Conservation (phyloP, 2,113 vertebrate genomes). For the Carassius auratus region DNA sequence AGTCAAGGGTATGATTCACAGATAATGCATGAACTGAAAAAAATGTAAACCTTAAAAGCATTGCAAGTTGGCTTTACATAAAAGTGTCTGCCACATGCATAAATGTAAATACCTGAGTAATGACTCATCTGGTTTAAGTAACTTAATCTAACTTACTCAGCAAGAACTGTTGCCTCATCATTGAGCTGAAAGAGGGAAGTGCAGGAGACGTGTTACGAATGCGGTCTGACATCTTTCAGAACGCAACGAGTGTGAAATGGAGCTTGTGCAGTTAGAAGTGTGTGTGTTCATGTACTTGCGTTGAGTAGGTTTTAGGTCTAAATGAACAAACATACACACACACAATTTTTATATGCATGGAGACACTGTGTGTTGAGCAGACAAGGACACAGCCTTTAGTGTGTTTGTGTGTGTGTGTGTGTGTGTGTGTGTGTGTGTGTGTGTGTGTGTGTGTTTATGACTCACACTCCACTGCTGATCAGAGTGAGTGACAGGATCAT, state of each 20-base stretch:
- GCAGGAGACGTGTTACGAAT: not conserved
- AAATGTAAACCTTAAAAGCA: not conserved
- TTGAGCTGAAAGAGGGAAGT: not conserved
- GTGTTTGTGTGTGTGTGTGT: not conserved
- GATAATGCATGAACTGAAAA: too few relatives aligned
- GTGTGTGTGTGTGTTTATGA: too few relatives aligned
- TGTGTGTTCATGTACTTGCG: not conserved
- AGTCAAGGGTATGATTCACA: too few relatives aligned
- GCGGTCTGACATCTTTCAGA: not conserved
- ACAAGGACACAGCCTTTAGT: too few relatives aligned
- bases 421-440: not conserved
- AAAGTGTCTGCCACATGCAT: not conserved
- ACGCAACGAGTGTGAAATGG: not conserved
- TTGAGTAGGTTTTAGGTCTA: not conserved
- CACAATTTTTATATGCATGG: not conserved
- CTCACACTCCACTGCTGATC: constrained; percentile 60
- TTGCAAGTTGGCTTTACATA: not conserved
- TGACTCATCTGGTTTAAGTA: not conserved
- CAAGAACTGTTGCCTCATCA: not conserved
- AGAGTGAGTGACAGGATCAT: constrained; percentile 67
- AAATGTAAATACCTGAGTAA: not conserved
- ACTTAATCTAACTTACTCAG: not conserved
- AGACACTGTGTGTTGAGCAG: constrained; percentile 47
- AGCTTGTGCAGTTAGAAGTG: not conserved
- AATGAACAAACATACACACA: not conserved